Evolutionary conservation across 1,140 invertebrate genomes (phyloP).

Genomic region (Musca domestica): DNA sequence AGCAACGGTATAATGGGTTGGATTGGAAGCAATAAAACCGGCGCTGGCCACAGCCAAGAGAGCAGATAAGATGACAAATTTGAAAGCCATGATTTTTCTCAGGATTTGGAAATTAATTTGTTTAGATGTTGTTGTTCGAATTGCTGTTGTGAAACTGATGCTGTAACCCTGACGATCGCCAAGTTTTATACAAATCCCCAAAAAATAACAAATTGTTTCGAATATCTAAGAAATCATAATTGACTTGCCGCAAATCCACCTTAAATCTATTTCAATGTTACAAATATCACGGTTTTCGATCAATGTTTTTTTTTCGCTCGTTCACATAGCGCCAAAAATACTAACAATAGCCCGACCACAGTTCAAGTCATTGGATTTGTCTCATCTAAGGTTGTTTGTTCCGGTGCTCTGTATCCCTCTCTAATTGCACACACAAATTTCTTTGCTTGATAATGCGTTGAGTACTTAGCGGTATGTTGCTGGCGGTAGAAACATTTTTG

Average conservation of each 20-base stretch:
- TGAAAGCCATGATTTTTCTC: constrained; percentile 44
- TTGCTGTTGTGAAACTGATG: background rate
- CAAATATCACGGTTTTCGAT: background rate
- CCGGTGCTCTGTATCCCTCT: too few relatives aligned
- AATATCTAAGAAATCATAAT: too few relatives aligned
- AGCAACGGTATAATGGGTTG: constrained; percentile 32
- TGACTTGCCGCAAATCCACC: too few relatives aligned
- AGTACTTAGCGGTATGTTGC: too few relatives aligned
- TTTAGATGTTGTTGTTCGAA: background rate
- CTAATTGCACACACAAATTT: background rate
- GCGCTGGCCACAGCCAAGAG: constrained; percentile 55
- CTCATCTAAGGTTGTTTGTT: too few relatives aligned
- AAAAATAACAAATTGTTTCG: background rate
- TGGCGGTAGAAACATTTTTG: too few relatives aligned
- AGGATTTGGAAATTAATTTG: background rate
- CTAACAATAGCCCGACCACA: too few relatives aligned
- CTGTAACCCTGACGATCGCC: background rate
- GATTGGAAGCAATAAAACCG: constrained; percentile 40
- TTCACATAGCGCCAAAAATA: too few relatives aligned
- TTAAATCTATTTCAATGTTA: constrained; percentile 18
- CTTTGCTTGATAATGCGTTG: background rate
- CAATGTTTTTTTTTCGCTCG: too few relatives aligned
- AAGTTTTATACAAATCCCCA: constrained; percentile 7
- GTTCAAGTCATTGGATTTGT: too few relatives aligned
- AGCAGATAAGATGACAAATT: constrained; percentile 52